Percentiles rank a stretch among this genome's conserved stretches.
These are phyloP conservation scores for Carassius auratus DNA, from an alignment of 2,113 vertebrate species.

Conservation along the genomic window DNA sequence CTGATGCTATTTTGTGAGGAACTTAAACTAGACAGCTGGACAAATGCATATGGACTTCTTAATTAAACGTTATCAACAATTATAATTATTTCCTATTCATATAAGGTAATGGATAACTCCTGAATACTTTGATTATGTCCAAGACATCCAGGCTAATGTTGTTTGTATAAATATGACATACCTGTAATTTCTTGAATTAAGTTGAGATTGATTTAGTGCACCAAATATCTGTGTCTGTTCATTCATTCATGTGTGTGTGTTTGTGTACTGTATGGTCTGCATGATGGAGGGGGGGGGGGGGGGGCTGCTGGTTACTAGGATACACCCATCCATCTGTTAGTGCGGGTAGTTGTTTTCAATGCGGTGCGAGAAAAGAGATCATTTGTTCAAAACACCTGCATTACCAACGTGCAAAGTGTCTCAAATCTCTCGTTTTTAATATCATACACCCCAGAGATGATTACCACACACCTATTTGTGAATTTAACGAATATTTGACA, in stretches of 20 bases:
- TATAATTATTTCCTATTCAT: not conserved
- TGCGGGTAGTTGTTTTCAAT: conserved; percentile 74
- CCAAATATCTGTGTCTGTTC: not conserved
- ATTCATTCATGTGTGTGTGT: not conserved
- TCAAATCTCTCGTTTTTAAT: not conserved
- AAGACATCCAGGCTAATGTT: not conserved
- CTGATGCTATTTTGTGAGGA: too few relatives aligned
- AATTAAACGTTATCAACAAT: not conserved
- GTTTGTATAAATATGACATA: not conserved
- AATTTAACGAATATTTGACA: not conserved
- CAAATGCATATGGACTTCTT: too few relatives aligned
- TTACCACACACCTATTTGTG: not conserved
- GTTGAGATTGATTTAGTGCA: not conserved
- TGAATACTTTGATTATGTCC: not conserved
- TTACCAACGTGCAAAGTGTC: conserved; percentile 45
- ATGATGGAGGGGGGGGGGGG: conserved; percentile 71
- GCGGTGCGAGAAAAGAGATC: conserved; percentile 73
- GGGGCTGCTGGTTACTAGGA: conserved; percentile 75
- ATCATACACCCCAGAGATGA: not conserved
- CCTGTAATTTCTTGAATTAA: not conserved
- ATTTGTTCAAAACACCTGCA: conserved; percentile 69
- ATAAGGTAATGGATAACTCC: not conserved
- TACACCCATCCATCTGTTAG: conserved; percentile 83
- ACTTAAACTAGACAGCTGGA: too few relatives aligned
- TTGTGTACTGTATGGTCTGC: conserved; percentile 1